Percentiles rank a stretch among this genome's conserved stretches.
phyloP scores from a whole-genome alignment of 2,888 invertebrate species.

The Anoncus sp. region DNA sequence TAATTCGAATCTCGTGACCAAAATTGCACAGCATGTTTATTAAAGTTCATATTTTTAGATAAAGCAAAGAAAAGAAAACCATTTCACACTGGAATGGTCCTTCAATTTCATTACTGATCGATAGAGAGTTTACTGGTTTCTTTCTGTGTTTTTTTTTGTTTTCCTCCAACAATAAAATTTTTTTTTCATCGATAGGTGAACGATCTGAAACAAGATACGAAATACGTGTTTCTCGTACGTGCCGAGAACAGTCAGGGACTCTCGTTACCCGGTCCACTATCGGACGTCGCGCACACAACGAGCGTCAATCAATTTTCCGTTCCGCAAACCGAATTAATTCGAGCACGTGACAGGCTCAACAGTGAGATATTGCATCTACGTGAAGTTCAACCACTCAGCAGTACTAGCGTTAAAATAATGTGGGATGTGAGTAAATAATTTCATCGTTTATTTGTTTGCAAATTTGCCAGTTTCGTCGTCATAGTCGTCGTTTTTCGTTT shows the following conservation, averaged over 20 bases:
- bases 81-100: no score
- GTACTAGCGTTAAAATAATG: conserved; percentile 91
- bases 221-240: conserved; percentile 93
- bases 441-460: no score
- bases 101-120: no score
- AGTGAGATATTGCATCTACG: conserved; percentile 91
- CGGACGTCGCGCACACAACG: conserved; percentile 88
- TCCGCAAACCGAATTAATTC: conserved; percentile 90
- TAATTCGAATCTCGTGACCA: no score
- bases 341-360: conserved; percentile 90
- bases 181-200: conserved; percentile 83
- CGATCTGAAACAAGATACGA: conserved; percentile 90
- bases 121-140: no score
- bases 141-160: background rate
- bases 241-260: conserved; percentile 95
- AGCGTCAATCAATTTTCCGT: conserved; percentile 88
- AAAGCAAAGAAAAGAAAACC: no score
- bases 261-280: conserved; percentile 91
- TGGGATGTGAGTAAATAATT: conserved; percentile 91
- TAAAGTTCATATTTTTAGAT: no score
- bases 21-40: no score
- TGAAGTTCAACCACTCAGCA: conserved; percentile 88
- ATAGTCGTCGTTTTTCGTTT: no score
- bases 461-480: no score
- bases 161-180: conserved; percentile 3